phyloP scores from a whole-genome alignment of 2,888 invertebrate species.

The Anagyrus pseudococci region DNA sequence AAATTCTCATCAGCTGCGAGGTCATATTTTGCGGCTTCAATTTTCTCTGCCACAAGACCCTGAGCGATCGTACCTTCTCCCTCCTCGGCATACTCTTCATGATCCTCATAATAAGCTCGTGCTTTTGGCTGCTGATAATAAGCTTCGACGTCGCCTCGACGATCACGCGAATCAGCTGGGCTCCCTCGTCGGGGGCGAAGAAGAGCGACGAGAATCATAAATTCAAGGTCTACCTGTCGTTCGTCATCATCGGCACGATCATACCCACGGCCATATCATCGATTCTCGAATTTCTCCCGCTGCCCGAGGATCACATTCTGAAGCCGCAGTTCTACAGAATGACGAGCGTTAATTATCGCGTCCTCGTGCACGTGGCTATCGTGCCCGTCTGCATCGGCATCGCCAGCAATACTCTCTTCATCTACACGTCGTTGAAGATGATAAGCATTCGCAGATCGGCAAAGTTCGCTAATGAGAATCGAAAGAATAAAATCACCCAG shows the following conservation, averaged over 20 bases:
- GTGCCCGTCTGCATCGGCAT: slow-evolving; percentile 43
- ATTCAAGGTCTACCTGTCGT: slow-evolving; percentile 42
- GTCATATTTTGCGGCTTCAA: slow-evolving; percentile 45
- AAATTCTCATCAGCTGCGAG: slow-evolving; percentile 43
- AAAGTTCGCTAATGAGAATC: slow-evolving; percentile 39
- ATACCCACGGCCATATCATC: slow-evolving; percentile 43
- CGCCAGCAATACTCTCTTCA: slow-evolving; percentile 44
- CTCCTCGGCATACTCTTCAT: slow-evolving; percentile 46
- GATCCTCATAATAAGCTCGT: slow-evolving; percentile 47
- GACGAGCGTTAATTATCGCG: slow-evolving; percentile 40
- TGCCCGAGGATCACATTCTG: slow-evolving; percentile 43
- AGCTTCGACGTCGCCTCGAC: slow-evolving; percentile 53
- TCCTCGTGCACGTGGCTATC: slow-evolving; percentile 42
- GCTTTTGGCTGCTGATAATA: slow-evolving; percentile 52
- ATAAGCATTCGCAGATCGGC: slow-evolving; percentile 44
- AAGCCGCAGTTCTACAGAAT: slow-evolving; percentile 49
- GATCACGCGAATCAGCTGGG: slow-evolving; percentile 52
- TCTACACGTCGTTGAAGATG: slow-evolving; percentile 48
- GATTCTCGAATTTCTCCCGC: slow-evolving; percentile 47
- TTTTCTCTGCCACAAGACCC: slow-evolving; percentile 44
- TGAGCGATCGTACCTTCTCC: slow-evolving; percentile 35
- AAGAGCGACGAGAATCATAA: slow-evolving; percentile 47
- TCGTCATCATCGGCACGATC: slow-evolving; percentile 43
- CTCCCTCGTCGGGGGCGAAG: slow-evolving; percentile 40
- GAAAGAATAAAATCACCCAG: slow-evolving; percentile 42